phyloP scores from a whole-genome alignment of 2,113 vertebrate species.

The Triplophysa tibetana region DNA sequence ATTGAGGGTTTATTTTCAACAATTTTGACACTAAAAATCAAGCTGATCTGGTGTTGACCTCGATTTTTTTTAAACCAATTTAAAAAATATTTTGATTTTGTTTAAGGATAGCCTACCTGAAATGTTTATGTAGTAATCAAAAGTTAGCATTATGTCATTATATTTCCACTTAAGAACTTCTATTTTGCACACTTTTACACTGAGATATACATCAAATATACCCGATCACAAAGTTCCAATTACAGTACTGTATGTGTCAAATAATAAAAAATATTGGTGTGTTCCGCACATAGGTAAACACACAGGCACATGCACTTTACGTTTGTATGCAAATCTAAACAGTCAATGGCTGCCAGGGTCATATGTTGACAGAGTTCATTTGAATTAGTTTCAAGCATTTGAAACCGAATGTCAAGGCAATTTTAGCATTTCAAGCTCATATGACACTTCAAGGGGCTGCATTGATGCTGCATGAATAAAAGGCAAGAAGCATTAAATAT shows the following conservation, averaged over 20 bases:
- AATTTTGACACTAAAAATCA: background rate
- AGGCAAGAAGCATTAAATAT: slow-evolving; percentile 72
- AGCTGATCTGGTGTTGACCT: background rate
- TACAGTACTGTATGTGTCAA: background rate
- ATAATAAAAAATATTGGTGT: background rate
- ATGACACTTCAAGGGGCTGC: slow-evolving; percentile 65
- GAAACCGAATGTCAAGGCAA: slow-evolving; percentile 56
- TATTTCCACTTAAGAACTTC: too few species aligned
- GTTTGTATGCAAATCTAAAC: background rate
- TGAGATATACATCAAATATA: too few species aligned
- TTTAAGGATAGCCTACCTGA: too few species aligned
- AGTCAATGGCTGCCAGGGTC: slow-evolving; percentile 32
- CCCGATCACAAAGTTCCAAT: background rate
- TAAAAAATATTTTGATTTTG: too few species aligned
- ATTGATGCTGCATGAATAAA: slow-evolving; percentile 69
- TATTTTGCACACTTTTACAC: too few species aligned
- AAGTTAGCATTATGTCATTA: too few species aligned
- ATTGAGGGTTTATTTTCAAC: background rate
- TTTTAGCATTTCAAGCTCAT: slow-evolving; percentile 68
- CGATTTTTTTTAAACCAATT: too few species aligned
- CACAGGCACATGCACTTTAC: background rate
- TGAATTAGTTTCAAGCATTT: slow-evolving; percentile 46
- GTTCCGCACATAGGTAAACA: background rate
- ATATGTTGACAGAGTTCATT: slow-evolving; percentile 44
- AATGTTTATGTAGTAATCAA: too few species aligned